Conservation (phyloP, 1,140 invertebrate species). For the Plutomurus gul region DNA sequence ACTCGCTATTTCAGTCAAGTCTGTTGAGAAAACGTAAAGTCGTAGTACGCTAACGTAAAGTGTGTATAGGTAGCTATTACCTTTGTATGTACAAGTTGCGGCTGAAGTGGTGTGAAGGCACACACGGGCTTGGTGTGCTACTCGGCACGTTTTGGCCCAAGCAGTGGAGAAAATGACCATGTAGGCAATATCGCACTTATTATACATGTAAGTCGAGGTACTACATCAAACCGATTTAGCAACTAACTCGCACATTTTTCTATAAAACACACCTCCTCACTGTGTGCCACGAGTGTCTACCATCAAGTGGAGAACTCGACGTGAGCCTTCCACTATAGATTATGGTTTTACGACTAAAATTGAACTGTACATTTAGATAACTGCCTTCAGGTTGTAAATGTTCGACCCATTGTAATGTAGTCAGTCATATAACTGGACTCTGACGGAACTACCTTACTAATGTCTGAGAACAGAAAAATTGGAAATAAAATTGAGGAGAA, state of each 20-base stretch:
- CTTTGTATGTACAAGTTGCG: conserved; percentile 3
- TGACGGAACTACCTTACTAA: too few relatives aligned
- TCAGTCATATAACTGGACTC: background rate
- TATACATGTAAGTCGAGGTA: background rate
- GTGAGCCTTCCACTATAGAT: too few relatives aligned
- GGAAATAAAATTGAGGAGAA: background rate
- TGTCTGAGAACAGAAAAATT: background rate
- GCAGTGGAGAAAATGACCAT: background rate
- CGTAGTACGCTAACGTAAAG: too few relatives aligned
- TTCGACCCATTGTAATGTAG: background rate
- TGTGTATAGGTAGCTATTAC: too few relatives aligned
- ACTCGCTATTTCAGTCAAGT: too few relatives aligned
- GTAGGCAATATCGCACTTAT: background rate
- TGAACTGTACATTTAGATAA: background rate
- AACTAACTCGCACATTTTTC: background rate
- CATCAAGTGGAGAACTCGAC: too few relatives aligned
- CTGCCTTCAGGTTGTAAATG: background rate
- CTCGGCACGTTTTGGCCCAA: background rate
- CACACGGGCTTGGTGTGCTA: conserved; percentile 15
- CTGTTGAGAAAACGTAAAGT: too few relatives aligned
- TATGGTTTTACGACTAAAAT: background rate
- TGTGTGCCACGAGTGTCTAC: too few relatives aligned
- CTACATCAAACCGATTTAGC: background rate
- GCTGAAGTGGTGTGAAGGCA: conserved; percentile 37
- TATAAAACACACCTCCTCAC: background rate